Base-by-base conservation (phyloP, 2,888 invertebrate species). In the Drosophila subquinaria region DNA sequence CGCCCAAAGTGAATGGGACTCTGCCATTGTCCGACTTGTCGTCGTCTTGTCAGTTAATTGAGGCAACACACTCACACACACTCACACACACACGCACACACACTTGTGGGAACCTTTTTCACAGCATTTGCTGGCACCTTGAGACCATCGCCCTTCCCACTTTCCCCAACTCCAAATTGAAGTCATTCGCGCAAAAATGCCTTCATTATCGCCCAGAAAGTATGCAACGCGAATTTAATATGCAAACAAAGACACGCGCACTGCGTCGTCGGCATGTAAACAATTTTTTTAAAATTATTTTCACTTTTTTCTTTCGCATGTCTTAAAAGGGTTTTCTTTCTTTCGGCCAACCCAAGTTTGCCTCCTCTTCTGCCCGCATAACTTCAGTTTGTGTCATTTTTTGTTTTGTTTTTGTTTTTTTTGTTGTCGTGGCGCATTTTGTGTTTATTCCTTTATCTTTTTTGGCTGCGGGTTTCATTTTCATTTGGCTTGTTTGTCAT, bases 121-220 rank as follows among this genome's bases (percentile, higher is more conserved):
- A 51, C 62, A 55, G 42, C 67, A 30, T 8, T 43, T 45, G 56
- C 45, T 15, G 56, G 45, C 56, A 59, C 33, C 56, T 64, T 48
- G 38, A 35, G 38, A 60, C 40, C 50, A 17, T 40, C 40, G 15
- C 17, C 45, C n/a, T 33, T 50, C 27, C 27, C 45, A 1, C 3
- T 13, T 1, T 8, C 38, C n/a, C 10, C 36, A 23, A 30, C 61
- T 30, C 45, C n/a, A 30, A 23, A 2, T 3, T n/a, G 33, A 20
- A 48, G 52, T 60, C 35, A 40, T 48, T 59, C 52, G 61, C 53
- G 70, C 52, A 78, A 81, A 87, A 77, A 83, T 73, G 77, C 88
- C 78, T 80, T 83, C 83, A 86, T 86, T 83, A 88, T 81, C 70
- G 76, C 84, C 68, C 72, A 56, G 13, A 52, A 81, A 87, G 88